A percentile compares a stretch with the other conserved stretches of the same genome.
phyloP scores from a whole-genome alignment of 2,888 invertebrate genomes.

The Cremastinae sp. region DNA sequence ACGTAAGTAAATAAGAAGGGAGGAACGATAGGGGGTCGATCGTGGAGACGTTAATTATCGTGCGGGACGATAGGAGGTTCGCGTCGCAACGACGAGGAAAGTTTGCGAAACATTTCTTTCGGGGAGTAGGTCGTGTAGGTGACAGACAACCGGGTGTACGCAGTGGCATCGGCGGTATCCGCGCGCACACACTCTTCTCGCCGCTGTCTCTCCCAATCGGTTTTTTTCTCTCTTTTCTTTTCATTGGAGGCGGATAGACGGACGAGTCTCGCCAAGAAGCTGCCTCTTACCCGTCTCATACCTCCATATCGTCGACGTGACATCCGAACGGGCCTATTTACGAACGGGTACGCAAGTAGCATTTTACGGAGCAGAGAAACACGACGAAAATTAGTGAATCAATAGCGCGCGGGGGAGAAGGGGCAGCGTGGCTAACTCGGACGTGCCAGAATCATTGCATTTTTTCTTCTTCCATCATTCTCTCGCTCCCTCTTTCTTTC shows the following conservation, averaged over 20 bases:
- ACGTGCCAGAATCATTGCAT: constrained; percentile 60
- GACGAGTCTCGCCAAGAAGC: constrained; percentile 1
- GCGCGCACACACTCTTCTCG: constrained; percentile 41
- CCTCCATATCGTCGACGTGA: constrained; percentile 58
- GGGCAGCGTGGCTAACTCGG: constrained; percentile 72
- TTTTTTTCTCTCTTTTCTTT: constrained; percentile 23
- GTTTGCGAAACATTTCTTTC: constrained; percentile 33
- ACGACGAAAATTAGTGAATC: constrained; percentile 71
- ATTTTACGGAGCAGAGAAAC: constrained; percentile 52
- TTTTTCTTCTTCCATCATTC: too few species aligned
- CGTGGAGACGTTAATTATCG: constrained; percentile 13
- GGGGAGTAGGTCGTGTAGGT: constrained; percentile 77
- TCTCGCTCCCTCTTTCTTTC: too few species aligned
- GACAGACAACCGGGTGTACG: constrained; percentile 77
- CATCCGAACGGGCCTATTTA: constrained; percentile 59
- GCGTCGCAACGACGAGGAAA: constrained; percentile 18
- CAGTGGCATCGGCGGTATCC: constrained; percentile 69
- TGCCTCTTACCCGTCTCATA: not conserved
- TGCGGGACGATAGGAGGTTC: not conserved
- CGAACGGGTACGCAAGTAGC: constrained; percentile 29
- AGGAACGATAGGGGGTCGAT: not conserved
- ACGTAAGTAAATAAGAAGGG: constrained; percentile 78
- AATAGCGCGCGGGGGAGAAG: constrained; percentile 70
- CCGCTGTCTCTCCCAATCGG: constrained; percentile 12
- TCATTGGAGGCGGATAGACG: not conserved